Conservation (phyloP, 2,888 invertebrate genomes). For the Sarcophaga caerulescens region DNA sequence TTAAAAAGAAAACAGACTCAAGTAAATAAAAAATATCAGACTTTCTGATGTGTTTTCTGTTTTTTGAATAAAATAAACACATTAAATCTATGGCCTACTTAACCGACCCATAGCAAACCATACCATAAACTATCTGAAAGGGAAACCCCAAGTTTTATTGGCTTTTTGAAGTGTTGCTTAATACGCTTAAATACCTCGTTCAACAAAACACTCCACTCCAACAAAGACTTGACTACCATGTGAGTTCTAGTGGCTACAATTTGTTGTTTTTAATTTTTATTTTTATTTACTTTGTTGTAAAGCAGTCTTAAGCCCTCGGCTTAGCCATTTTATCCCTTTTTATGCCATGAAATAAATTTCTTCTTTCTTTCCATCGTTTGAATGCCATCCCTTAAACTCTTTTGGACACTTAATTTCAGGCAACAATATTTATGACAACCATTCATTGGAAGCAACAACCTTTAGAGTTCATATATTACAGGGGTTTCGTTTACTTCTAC, state of each 20-base stretch:
- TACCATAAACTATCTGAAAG: neutral
- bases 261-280: constrained; percentile 7
- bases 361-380: neutral
- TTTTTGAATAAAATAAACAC: neutral
- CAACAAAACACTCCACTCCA: constrained; percentile 16
- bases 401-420: constrained; percentile 14
- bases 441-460: constrained; percentile 45
- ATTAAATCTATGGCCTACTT: neutral
- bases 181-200: constrained; percentile 40
- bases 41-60: neutral
- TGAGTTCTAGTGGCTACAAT: neutral
- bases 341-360: constrained; percentile 36
- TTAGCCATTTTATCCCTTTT: constrained; percentile 54
- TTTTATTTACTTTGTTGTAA: constrained; percentile 15
- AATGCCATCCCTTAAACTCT: too few species aligned
- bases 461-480: constrained; percentile 17
- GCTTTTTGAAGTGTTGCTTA: constrained; percentile 53
- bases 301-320: constrained; percentile 42
- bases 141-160: constrained; percentile 52
- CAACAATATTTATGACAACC: constrained; percentile 56
- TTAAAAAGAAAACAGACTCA: neutral
- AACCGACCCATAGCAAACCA: neutral
- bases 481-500: neutral
- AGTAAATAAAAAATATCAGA: too few species aligned
- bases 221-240: too few species aligned